Percentiles rank a stretch among this genome's conserved stretches.
These are phyloP conservation scores for Ophion ellenae DNA, from an alignment of 2,888 invertebrate species.

Conservation along the genomic window DNA sequence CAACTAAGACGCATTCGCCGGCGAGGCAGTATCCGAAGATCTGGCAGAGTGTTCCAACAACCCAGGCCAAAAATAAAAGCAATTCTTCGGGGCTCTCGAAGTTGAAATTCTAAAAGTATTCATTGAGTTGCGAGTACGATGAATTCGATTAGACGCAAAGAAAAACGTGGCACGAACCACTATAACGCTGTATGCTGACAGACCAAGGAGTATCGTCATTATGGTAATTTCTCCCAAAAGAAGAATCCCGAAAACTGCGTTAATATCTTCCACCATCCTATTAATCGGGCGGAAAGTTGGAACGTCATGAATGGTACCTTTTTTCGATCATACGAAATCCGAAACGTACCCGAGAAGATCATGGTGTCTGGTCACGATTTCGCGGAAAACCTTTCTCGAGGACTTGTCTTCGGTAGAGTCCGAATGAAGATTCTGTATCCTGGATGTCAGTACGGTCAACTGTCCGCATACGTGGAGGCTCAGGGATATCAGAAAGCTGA, in stretches of 20 bases:
- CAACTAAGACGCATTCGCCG: constrained; percentile 66
- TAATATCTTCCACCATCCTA: constrained; percentile 44
- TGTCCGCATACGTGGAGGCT: constrained; percentile 56
- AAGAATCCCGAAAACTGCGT: constrained; percentile 36
- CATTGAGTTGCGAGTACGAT: not conserved
- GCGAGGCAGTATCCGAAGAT: constrained; percentile 69
- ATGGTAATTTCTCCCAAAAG: constrained; percentile 57
- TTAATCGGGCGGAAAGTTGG: not conserved
- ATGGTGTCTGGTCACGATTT: constrained; percentile 42
- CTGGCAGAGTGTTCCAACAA: constrained; percentile 2
- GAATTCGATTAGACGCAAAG: not conserved
- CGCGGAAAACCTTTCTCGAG: constrained; percentile 21
- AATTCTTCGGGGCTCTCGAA: constrained; percentile 21
- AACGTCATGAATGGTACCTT: not conserved
- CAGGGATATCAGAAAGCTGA: constrained; percentile 46
- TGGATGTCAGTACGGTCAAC: constrained; percentile 49
- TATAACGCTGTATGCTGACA: constrained; percentile 52
- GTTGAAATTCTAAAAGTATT: constrained; percentile 26
- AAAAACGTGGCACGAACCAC: constrained; percentile 23
- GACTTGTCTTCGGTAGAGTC: not conserved
- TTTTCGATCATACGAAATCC: not conserved
- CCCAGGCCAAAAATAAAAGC: not conserved
- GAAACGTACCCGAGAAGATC: constrained; percentile 44
- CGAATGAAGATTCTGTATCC: constrained; percentile 50
- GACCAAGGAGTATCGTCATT: constrained; percentile 51